Conservation (phyloP, 2,113 vertebrate genomes). For the Colistium nudipinnis region DNA sequence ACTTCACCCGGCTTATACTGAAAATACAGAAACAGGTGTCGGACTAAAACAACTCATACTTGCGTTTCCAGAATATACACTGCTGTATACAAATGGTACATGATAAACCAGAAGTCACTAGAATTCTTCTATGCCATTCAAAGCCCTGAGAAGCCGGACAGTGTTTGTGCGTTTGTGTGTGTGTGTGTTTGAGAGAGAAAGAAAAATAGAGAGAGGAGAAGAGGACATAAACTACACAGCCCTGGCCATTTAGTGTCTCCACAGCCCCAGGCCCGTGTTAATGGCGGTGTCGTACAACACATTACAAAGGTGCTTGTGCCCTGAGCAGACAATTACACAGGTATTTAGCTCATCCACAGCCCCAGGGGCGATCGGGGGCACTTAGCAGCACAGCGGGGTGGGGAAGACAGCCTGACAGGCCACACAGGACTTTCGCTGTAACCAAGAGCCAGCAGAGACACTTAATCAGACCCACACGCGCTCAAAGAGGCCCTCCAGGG, state of each 20-base stretch:
- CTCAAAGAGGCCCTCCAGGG: background rate
- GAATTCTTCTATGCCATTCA: slow-evolving; percentile 8
- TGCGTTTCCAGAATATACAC: no score
- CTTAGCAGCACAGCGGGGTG: slow-evolving; percentile 81
- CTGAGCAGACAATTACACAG: slow-evolving; percentile 87
- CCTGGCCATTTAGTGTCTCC: slow-evolving; percentile 79
- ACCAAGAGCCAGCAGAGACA: slow-evolving; percentile 30
- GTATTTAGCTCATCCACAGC: slow-evolving; percentile 91
- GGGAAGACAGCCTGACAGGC: slow-evolving; percentile 81
- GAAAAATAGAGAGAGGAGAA: slow-evolving; percentile 46
- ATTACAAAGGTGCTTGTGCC: slow-evolving; percentile 80
- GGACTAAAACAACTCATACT: no score
- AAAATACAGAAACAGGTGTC: no score
- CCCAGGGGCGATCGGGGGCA: slow-evolving; percentile 76
- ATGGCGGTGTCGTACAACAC: slow-evolving; percentile 92
- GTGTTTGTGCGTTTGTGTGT: slow-evolving; percentile 17
- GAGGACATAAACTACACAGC: slow-evolving; percentile 77
- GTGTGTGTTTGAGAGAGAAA: slow-evolving; percentile 20
- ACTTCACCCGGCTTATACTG: no score
- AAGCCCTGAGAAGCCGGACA: slow-evolving; percentile 11
- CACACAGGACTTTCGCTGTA: slow-evolving; percentile 68
- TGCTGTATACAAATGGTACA: background rate
- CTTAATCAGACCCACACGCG: slow-evolving; percentile 26
- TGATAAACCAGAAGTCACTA: background rate
- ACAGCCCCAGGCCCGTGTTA: slow-evolving; percentile 88